These are phyloP conservation scores for Dryobota labecula DNA, from an alignment of 2,888 invertebrate species.

Conservation along the genomic window DNA sequence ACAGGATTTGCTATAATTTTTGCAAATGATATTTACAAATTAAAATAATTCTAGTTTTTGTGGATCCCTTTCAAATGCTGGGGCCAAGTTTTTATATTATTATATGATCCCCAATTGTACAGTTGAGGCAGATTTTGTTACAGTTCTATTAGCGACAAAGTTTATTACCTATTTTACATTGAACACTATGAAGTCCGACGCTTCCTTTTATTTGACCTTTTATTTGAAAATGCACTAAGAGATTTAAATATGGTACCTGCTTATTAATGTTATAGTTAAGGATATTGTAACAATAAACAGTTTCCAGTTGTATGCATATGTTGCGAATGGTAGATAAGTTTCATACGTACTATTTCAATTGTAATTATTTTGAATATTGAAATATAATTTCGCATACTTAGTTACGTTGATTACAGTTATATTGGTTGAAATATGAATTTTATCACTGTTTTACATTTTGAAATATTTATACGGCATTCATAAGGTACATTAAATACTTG, in stretches of 20 bases:
- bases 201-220: constrained; percentile 59
- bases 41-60: constrained; percentile 82
- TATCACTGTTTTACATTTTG: constrained; percentile 91
- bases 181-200: constrained; percentile 44
- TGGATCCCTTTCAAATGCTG: constrained; percentile 86
- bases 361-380: constrained; percentile 78
- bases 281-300: constrained; percentile 70
- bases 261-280: constrained; percentile 79
- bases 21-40: constrained; percentile 81
- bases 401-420: constrained; percentile 86
- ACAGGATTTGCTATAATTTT: constrained; percentile 80
- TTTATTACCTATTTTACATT: constrained; percentile 53
- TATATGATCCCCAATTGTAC: constrained; percentile 69
- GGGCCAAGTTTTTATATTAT: constrained; percentile 88
- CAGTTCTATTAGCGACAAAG: constrained; percentile 58
- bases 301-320: constrained; percentile 71
- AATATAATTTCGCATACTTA: constrained; percentile 84
- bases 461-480: constrained; percentile 91
- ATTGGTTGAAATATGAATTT: constrained; percentile 89
- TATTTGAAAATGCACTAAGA: constrained; percentile 71
- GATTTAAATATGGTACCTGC: constrained; percentile 85
- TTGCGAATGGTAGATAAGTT: constrained; percentile 70
- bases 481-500: constrained; percentile 90
- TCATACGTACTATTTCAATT: constrained; percentile 68
- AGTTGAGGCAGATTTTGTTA: constrained; percentile 68